Conservation (phyloP, 2,113 vertebrate species). For the human region DNA sequence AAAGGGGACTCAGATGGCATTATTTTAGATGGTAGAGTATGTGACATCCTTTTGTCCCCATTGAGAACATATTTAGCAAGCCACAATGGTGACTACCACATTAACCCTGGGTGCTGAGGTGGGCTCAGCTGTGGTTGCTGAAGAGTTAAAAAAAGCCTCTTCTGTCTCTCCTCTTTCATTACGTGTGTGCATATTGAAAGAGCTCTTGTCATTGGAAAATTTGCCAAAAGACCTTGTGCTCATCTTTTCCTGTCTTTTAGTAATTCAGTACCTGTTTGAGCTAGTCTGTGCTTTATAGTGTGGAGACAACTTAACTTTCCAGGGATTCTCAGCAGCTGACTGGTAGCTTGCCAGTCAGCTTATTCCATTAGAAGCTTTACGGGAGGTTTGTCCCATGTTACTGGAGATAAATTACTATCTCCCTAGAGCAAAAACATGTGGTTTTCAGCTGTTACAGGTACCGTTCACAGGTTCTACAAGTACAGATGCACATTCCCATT, state of each 20-base stretch:
- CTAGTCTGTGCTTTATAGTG: not conserved
- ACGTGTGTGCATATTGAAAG: constrained; percentile 20
- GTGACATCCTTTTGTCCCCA: constrained; percentile 21
- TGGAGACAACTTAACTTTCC: constrained; percentile 41
- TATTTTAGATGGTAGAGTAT: not conserved
- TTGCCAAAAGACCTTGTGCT: not conserved
- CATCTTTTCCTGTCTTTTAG: constrained; percentile 15
- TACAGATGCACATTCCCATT: constrained; percentile 7
- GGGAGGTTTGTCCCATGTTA: not conserved
- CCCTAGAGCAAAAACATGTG: not conserved
- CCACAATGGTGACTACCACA: not conserved
- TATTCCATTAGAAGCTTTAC: constrained; percentile 29
- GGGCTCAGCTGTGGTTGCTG: not conserved
- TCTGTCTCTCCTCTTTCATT: not conserved
- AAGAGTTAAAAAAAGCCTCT: not conserved
- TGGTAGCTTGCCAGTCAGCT: not conserved
- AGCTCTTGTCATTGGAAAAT: constrained; percentile 19
- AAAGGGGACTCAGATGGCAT: not conserved
- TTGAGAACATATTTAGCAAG: constrained; percentile 40
- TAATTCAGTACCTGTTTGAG: constrained; percentile 31
- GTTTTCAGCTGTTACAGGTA: constrained; percentile 35
- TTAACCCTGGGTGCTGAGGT: not conserved
- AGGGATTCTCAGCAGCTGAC: not conserved
- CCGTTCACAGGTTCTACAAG: not conserved
- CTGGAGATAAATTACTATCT: constrained; percentile 29